Base-by-base conservation (phyloP, 2,113 vertebrate genomes). In the Thryonomys swinderianus region DNA sequence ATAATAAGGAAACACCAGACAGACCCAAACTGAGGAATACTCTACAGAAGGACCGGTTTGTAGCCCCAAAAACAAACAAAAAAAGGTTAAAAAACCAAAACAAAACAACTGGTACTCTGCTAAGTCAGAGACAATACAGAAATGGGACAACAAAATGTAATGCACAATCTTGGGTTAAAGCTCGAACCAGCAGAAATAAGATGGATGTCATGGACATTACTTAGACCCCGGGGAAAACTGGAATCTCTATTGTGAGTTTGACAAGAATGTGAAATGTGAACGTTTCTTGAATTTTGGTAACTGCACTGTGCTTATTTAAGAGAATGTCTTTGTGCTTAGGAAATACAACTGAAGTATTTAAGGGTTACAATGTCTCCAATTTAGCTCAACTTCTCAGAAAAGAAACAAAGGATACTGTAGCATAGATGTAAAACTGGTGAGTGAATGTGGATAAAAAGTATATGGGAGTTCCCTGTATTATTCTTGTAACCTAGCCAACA, bases 271-370 rank as follows among this genome's bases (percentile, higher is more conserved):
- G 55, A 80, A 80, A 81, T 37, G 48, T 57, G 76, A 37, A 55
- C 18, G 34, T 53, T 45, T 69, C 30, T 79, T 96, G 62, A 32
- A 73, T 88, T 92, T 88, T 80, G 34, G 20, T 42, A 62, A 83
- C 83, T 84, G 40, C 61, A 30, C 48, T 66, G 45, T 71, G 32
- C n/a, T 69, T 51, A 34, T 10, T 61, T 67, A 87, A 74, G 66
- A 30, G 7, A 51, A 5, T 85, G 5, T 42, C 48, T 76, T 69
- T 64, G 10, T 55, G 59, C 17, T 90, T 45, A 87, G 76, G 86
- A 90, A 95, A 92, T 45, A 74, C 9, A 73, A 25, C 57, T 42
- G 5, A 81, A 81, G 66, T 37, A 74, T 57, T 71, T n/a, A 67
- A 57, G 40, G 69, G n/a, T 16, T 34, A 84, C 2, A 45, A 23